A percentile compares a stretch with the other conserved stretches of the same genome.
These are phyloP conservation scores for Eledona agricola DNA, from an alignment of 2,888 invertebrate genomes.

Conservation along the genomic window DNA sequence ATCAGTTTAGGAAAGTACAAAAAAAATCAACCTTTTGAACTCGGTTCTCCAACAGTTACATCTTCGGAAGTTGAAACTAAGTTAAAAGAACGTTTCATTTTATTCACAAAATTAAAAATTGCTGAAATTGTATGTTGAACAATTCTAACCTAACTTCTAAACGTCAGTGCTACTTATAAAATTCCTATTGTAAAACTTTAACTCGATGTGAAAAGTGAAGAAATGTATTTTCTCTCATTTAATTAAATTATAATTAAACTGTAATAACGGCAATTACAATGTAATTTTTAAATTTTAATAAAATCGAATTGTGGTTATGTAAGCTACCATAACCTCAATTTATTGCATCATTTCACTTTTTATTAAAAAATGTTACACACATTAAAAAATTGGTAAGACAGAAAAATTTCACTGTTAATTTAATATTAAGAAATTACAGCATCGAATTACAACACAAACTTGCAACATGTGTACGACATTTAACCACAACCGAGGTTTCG, in stretches of 20 bases:
- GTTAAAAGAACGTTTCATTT: slow-evolving; percentile 8
- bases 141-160: no score
- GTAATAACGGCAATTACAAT: no score
- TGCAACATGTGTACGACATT: slow-evolving; percentile 71
- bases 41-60: background rate
- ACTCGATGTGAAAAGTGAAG: no score
- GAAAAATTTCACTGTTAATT: no score
- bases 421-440: slow-evolving; percentile 12
- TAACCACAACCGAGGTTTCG: slow-evolving; percentile 83
- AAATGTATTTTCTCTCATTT: no score
- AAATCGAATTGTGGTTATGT: no score
- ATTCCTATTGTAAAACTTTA: no score
- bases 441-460: slow-evolving; percentile 15
- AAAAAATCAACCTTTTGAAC: background rate
- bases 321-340: slow-evolving; percentile 19
- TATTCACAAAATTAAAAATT: no score
- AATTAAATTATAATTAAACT: no score
- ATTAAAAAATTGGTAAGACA: slow-evolving; percentile 38
- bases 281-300: no score
- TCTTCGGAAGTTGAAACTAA: background rate
- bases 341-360: slow-evolving; percentile 16
- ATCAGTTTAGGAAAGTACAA: background rate
- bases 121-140: no score
- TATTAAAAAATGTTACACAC: slow-evolving; percentile 38
- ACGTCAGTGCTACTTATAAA: no score